phyloP scores from a whole-genome alignment of 2,797 vertebrate species.

The Tamandua tetradactyla region DNA sequence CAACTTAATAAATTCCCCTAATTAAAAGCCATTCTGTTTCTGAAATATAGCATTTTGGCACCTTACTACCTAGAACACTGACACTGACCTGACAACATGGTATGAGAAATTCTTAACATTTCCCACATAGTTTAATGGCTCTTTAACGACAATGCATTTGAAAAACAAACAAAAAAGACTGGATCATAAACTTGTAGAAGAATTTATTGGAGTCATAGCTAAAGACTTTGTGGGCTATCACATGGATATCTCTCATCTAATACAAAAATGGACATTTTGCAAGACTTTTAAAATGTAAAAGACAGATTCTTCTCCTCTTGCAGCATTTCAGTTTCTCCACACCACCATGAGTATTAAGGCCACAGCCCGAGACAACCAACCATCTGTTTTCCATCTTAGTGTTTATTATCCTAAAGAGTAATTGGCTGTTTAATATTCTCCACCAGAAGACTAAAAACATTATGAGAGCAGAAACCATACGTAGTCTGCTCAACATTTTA shows the following conservation, averaged over 20 bases:
- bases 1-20: too few relatives aligned
- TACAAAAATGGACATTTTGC: not conserved
- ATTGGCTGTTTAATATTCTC: not conserved
- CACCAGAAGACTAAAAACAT: not conserved
- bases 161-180: not conserved
- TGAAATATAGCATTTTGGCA: too few relatives aligned
- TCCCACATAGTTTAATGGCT: not conserved
- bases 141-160: not conserved
- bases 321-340: not conserved
- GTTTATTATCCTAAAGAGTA: not conserved
- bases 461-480: not conserved
- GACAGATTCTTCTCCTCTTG: not conserved
- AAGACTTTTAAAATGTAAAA: not conserved
- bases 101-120: not conserved
- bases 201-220: not conserved
- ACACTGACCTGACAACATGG: not conserved
- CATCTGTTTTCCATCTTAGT: not conserved
- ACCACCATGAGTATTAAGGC: not conserved
- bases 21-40: too few relatives aligned
- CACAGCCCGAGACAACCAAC: not conserved
- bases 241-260: not conserved
- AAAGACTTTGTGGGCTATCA: not conserved
- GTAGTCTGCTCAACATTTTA: not conserved
- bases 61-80: too few relatives aligned
- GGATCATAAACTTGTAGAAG: not conserved